A percentile compares a stretch with the other conserved stretches of the same genome.
These are phyloP conservation scores for Garrulus glandarius DNA, from an alignment of 2,797 vertebrate species.

Conservation along the genomic window DNA sequence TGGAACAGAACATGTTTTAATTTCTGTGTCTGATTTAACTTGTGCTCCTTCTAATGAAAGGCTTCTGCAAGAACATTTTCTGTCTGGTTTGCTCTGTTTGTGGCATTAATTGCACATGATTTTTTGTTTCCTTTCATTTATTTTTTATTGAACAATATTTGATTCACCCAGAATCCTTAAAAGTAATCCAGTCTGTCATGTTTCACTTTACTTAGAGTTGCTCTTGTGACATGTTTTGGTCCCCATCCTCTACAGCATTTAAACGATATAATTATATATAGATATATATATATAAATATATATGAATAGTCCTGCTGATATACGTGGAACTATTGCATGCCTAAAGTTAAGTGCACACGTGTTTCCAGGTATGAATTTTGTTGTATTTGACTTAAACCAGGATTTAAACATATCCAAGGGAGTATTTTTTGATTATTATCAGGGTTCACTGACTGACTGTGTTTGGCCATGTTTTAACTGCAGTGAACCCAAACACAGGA, in stretches of 20 bases:
- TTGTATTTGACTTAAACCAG: neutral
- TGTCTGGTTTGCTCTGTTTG: constrained; percentile 21
- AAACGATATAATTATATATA: neutral
- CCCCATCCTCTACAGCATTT: neutral
- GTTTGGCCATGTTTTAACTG: neutral
- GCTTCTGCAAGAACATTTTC: neutral
- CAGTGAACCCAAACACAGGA: neutral
- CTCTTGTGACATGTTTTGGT: neutral
- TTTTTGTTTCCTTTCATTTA: constrained; percentile 4
- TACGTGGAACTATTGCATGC: neutral
- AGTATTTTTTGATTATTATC: fast-evolving
- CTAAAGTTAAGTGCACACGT: neutral
- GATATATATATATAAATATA: neutral
- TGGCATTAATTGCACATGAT: neutral
- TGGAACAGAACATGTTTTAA: neutral
- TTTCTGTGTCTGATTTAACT: neutral
- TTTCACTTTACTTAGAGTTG: neutral
- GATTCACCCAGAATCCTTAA: neutral
- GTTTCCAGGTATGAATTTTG: neutral
- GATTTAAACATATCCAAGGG: neutral
- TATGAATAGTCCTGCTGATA: neutral
- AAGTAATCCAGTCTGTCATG: neutral
- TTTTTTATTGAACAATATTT: neutral
- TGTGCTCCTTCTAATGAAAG: neutral
- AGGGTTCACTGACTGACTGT: neutral